Conservation (phyloP, 2,888 invertebrate species). For the Calameuta pallipes region DNA sequence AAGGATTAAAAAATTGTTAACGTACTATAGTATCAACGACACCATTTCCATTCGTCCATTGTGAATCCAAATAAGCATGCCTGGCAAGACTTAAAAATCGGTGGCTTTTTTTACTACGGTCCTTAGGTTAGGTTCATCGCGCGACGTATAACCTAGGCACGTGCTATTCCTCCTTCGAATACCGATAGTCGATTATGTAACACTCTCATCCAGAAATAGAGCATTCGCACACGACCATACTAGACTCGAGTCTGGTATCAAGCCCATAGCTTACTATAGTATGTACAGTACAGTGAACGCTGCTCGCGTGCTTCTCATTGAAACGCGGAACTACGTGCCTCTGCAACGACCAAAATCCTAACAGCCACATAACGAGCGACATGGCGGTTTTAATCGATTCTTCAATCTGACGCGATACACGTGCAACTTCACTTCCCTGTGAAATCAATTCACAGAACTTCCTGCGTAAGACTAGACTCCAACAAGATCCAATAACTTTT, state of each 20-base stretch:
- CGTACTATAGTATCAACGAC: neutral
- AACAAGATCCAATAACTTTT: neutral
- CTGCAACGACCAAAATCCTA: neutral
- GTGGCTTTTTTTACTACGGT: neutral
- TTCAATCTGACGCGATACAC: neutral
- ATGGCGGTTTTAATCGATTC: neutral
- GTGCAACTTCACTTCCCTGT: neutral
- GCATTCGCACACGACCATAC: conserved; percentile 5
- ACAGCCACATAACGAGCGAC: neutral
- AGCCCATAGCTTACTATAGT: neutral
- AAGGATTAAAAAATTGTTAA: neutral
- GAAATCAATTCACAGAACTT: neutral
- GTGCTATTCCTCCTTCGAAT: neutral
- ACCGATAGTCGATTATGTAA: conserved; percentile 10
- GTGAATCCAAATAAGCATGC: neutral
- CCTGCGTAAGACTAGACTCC: neutral
- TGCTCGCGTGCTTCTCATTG: neutral
- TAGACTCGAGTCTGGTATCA: neutral
- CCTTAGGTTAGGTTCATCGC: neutral
- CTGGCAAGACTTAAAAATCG: neutral
- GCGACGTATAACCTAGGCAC: neutral
- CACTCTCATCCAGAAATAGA: conserved; percentile 8
- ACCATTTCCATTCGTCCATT: neutral
- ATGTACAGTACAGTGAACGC: neutral
- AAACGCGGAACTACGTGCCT: neutral